phyloP scores from a whole-genome alignment of 2,113 vertebrate species.

The Anolis carolinensis region DNA sequence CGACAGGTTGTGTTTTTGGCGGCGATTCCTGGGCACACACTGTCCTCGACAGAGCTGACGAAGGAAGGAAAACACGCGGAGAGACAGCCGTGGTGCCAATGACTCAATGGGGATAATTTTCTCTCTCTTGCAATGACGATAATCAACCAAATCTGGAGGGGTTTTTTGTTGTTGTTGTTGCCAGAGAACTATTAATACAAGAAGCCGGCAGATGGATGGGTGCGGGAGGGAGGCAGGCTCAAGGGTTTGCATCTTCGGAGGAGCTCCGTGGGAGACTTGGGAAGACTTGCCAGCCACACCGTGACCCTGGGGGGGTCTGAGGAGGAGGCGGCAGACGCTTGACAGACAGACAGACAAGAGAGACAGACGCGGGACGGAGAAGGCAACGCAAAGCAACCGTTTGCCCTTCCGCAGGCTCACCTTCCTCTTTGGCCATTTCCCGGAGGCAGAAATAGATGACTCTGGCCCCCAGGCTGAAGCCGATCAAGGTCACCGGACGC shows the following conservation, averaged over 20 bases:
- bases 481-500: constrained; percentile 92
- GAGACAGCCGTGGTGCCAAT: constrained; percentile 1
- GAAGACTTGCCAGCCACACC: neutral
- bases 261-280: neutral
- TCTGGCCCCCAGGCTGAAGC: constrained; percentile 95
- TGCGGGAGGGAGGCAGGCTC: too few relatives aligned
- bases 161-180: neutral
- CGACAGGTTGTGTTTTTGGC: too few relatives aligned
- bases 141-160: neutral
- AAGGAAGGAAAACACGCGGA: neutral
- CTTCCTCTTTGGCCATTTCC: constrained; percentile 92
- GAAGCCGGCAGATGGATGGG: constrained; percentile 24
- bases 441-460: constrained; percentile 98
- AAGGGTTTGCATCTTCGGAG: too few relatives aligned
- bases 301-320: too few relatives aligned
- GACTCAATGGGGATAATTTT: constrained; percentile 52
- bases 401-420: constrained; percentile 63
- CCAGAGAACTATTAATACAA: constrained; percentile 66
- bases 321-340: neutral
- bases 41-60: neutral
- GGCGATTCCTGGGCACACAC: too few relatives aligned
- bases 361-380: too few relatives aligned
- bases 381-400: too few relatives aligned
- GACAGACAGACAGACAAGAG: too few relatives aligned
- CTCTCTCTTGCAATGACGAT: constrained; percentile 17